Conservation (phyloP, 2,797 vertebrate species). For the Falco cherrug region DNA sequence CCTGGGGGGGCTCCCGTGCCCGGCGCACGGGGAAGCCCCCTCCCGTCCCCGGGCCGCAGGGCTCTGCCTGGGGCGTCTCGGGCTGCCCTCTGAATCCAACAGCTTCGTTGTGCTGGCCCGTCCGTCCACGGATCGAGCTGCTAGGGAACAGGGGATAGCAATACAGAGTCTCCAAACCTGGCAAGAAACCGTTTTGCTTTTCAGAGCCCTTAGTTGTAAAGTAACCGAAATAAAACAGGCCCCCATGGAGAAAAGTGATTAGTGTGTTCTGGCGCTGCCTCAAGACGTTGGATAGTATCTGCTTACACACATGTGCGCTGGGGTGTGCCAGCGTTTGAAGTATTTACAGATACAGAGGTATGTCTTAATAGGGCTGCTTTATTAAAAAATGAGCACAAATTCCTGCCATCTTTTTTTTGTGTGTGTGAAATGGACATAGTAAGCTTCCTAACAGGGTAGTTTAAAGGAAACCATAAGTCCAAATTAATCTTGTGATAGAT, state of each 20-base stretch:
- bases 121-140: not conserved
- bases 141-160: not conserved
- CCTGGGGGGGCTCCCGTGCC: not conserved
- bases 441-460: slow-evolving; percentile 18
- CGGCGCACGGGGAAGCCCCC: not conserved
- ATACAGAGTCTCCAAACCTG: not conserved
- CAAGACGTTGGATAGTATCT: slow-evolving; percentile 42
- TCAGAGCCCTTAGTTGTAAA: not conserved
- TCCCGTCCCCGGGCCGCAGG: not conserved
- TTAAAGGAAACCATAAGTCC: slow-evolving; percentile 50
- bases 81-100: not conserved
- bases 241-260: not conserved
- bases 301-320: slow-evolving; percentile 39
- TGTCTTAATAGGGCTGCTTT: not conserved
- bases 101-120: not conserved
- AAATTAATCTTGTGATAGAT: slow-evolving; percentile 54
- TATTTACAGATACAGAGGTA: slow-evolving; percentile 1
- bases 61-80: not conserved
- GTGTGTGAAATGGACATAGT: not conserved
- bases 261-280: slow-evolving; percentile 11
- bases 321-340: slow-evolving; percentile 49
- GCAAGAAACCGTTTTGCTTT: not conserved
- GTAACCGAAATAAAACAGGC: not conserved
- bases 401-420: not conserved
- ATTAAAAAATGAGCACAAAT: slow-evolving; percentile 6